Evolutionary conservation across 2,888 invertebrate species (phyloP).

Genomic region (Marronus borbonicus): DNA sequence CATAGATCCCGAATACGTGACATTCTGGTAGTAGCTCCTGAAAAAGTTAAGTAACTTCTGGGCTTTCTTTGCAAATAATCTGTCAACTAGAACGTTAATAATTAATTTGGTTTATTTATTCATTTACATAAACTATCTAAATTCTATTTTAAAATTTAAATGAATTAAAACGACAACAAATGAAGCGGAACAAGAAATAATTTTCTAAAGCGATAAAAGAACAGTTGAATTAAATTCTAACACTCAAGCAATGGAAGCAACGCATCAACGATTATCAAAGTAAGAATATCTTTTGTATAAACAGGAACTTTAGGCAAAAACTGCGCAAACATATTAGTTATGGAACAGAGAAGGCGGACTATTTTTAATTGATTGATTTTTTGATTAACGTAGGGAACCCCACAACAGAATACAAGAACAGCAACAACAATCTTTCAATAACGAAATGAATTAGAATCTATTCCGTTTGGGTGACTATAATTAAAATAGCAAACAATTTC

Average conservation of each 20-base stretch:
- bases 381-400: no score
- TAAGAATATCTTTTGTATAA: neutral
- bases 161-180: neutral
- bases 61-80: constrained; percentile 3
- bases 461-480: no score
- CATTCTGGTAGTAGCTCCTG: neutral
- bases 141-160: neutral
- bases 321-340: neutral
- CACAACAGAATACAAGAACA: no score
- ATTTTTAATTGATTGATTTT: neutral
- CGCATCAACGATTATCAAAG: neutral
- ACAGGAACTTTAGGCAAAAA: neutral
- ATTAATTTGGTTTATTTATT: neutral
- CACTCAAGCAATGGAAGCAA: no score
- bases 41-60: constrained; percentile 1
- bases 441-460: no score
- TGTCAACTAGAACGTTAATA: constrained; percentile 3
- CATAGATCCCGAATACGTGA: constrained; percentile 11
- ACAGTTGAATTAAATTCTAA: no score
- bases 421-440: no score
- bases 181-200: neutral
- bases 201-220: neutral
- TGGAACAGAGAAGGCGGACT: neutral
- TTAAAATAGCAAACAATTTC: no score
- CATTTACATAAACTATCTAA: neutral